Percentiles rank a stretch among this genome's conserved stretches.
Conservation (phyloP, 2,797 vertebrate species). For the Phalloptychus januarius region DNA sequence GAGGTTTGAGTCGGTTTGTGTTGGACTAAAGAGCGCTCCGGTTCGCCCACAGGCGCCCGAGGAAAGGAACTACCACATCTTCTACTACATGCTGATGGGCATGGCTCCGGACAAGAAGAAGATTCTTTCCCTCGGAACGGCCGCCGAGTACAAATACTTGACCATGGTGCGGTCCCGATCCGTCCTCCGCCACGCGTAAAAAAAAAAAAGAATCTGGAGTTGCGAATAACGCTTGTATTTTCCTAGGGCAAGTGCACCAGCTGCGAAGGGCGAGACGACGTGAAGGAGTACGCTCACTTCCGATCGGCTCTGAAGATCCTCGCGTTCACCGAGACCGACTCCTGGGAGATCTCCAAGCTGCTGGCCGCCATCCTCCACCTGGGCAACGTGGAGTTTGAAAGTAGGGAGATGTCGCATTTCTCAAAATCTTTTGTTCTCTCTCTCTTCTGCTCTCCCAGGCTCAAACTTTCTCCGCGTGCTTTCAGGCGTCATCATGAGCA, state of each 20-base stretch:
- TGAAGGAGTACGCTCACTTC: constrained; percentile 89
- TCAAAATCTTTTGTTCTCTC: background rate
- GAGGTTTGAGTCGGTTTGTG: background rate
- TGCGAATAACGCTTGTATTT: background rate
- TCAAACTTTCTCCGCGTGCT: constrained; percentile 44
- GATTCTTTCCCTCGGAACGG: constrained; percentile 86
- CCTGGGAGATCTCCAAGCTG: constrained; percentile 91
- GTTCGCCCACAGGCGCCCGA: constrained; percentile 82
- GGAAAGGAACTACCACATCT: constrained; percentile 97
- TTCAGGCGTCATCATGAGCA: constrained; percentile 85
- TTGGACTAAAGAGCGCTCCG: background rate
- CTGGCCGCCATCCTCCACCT: constrained; percentile 93
- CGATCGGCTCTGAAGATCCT: constrained; percentile 95
- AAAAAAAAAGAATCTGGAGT: background rate
- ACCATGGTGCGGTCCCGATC: constrained; percentile 75
- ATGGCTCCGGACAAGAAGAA: constrained; percentile 92
- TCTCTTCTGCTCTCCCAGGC: background rate
- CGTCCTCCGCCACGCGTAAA: background rate
- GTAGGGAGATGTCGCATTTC: constrained; percentile 65
- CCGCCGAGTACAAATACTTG: constrained; percentile 90
- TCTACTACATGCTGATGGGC: constrained; percentile 95
- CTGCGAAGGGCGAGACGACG: constrained; percentile 87
- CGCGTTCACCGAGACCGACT: constrained; percentile 90
- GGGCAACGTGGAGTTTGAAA: constrained; percentile 89
- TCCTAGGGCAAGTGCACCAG: constrained; percentile 89